phyloP scores from a whole-genome alignment of 2,888 invertebrate species.

The Chaetogeoica ovagalla region DNA sequence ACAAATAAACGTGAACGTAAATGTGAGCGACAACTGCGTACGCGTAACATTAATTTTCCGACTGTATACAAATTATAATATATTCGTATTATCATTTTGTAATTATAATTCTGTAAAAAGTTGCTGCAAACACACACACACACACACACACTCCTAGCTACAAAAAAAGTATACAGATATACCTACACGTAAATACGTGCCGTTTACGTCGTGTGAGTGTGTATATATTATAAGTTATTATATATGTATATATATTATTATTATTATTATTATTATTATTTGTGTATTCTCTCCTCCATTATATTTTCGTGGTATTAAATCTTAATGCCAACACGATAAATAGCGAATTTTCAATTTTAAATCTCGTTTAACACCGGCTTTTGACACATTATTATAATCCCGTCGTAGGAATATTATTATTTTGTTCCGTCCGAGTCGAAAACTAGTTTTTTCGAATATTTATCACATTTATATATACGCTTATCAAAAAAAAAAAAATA shows the following conservation, averaged over 20 bases:
- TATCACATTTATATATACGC: not conserved
- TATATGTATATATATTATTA: too few relatives aligned
- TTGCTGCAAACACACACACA: not conserved
- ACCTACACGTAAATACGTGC: too few relatives aligned
- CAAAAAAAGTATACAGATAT: too few relatives aligned
- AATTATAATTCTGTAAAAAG: not conserved
- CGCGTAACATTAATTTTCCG: not conserved
- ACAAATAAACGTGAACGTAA: not conserved
- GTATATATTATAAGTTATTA: too few relatives aligned
- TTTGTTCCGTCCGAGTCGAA: not conserved
- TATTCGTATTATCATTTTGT: not conserved
- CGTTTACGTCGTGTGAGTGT: too few relatives aligned
- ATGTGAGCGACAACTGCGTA: not conserved
- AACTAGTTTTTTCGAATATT: constrained; percentile 28
- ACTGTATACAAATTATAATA: not conserved
- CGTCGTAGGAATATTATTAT: not conserved
- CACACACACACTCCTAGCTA: too few relatives aligned
- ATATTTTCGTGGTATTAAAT: too few relatives aligned
- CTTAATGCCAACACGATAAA: too few relatives aligned
- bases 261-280: too few relatives aligned
- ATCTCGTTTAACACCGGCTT: not conserved
- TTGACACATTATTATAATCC: not conserved
- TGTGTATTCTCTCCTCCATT: too few relatives aligned
- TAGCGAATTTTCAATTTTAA: not conserved
- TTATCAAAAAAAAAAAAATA: too few relatives aligned